Percentiles rank a stretch among this genome's conserved stretches.
Conservation (phyloP, 2,113 vertebrate species). For the Pangasianodon gigas region DNA sequence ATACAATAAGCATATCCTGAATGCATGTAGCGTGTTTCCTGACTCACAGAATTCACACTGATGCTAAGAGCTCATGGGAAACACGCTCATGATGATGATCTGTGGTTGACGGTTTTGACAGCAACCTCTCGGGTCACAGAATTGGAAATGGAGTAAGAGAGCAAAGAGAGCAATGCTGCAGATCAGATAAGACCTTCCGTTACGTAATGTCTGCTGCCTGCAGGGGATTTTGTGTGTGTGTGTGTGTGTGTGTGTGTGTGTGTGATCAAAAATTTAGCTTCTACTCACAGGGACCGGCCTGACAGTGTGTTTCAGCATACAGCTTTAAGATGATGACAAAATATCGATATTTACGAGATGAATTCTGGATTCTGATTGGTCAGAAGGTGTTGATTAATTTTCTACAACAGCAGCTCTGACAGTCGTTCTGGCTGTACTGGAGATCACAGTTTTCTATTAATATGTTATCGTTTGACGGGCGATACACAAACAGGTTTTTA, state of each 20-base stretch:
- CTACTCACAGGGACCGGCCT: not conserved
- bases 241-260: conserved; percentile 14
- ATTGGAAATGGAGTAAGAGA: not conserved
- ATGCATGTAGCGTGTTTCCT: not conserved
- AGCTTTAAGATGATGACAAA: not conserved
- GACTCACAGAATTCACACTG: not conserved
- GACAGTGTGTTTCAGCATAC: not conserved
- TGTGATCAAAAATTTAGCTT: conserved; percentile 12
- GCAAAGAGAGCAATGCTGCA: not conserved
- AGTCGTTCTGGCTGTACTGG: not conserved
- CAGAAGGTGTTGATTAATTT: not conserved
- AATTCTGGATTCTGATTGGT: not conserved
- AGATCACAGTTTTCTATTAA: not conserved
- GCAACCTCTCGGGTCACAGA: not conserved
- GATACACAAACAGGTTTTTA: not conserved
- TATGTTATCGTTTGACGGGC: not conserved
- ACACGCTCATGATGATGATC: not conserved
- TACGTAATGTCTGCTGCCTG: conserved; percentile 39
- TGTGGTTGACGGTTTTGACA: conserved; percentile 22
- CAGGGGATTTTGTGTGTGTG: not conserved
- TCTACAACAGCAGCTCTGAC: not conserved
- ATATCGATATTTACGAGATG: not conserved
- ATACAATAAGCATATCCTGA: not conserved
- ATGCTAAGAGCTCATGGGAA: not conserved
- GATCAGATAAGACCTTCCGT: not conserved